Percentiles rank a stretch among this genome's conserved stretches.
Evolutionary conservation across 2,113 vertebrate genomes (phyloP).

Genomic region (Epinephelus lanceolatus): DNA sequence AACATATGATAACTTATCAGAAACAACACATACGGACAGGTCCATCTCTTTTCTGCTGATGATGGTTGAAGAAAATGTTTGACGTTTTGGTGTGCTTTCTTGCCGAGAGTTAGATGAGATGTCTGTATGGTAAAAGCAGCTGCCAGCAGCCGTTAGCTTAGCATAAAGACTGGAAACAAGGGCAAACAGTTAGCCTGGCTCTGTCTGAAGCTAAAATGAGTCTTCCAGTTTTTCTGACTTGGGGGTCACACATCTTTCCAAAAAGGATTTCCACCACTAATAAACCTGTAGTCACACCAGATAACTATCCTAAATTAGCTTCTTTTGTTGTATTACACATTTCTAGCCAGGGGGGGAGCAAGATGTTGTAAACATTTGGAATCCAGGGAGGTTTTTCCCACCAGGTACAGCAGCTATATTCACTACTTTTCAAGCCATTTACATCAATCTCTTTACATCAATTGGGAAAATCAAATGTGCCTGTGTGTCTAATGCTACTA

Average conservation of each 20-base stretch:
- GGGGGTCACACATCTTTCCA: not conserved
- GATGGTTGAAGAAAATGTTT: not conserved
- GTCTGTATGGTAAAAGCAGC: too few relatives aligned
- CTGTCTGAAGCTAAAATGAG: not conserved
- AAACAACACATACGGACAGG: constrained; percentile 19
- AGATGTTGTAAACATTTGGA: too few relatives aligned
- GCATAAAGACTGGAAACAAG: not conserved
- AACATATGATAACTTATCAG: not conserved
- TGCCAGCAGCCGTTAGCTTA: not conserved
- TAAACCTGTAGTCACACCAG: not conserved
- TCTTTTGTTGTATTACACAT: not conserved
- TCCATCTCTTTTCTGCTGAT: not conserved
- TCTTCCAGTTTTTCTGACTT: not conserved
- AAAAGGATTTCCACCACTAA: too few relatives aligned
- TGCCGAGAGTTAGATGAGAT: not conserved
- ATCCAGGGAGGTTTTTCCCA: too few relatives aligned
- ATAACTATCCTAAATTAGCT: not conserved
- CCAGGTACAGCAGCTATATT: too few relatives aligned
- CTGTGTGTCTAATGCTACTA: too few relatives aligned
- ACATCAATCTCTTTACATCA: too few relatives aligned
- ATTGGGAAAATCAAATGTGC: too few relatives aligned
- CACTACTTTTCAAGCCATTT: too few relatives aligned
- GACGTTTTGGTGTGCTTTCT: not conserved
- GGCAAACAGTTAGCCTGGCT: not conserved
- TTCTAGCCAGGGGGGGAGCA: too few relatives aligned